Evolutionary conservation across 2,888 invertebrate genomes (phyloP).

Genomic region (Hedya salicella): DNA sequence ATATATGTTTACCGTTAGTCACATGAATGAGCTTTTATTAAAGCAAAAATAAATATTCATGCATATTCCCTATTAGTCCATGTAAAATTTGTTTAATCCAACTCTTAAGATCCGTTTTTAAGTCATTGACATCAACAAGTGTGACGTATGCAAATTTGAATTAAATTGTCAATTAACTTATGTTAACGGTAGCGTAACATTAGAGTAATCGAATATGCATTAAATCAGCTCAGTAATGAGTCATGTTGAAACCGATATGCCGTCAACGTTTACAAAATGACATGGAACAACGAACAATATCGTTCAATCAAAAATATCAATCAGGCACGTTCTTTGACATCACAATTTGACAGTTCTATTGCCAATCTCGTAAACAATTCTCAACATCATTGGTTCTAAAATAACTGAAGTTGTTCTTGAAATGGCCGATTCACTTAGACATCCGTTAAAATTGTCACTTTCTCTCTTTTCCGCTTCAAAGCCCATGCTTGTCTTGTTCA

Average conservation of each 20-base stretch:
- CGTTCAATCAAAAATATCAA: neutral
- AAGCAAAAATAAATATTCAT: too few species aligned
- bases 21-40: too few species aligned
- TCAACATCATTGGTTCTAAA: neutral
- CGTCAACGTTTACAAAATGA: constrained; percentile 12
- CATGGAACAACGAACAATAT: constrained; percentile 6
- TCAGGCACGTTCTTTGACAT: neutral
- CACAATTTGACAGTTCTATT: neutral
- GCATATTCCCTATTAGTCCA: too few species aligned
- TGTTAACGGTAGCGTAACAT: constrained; percentile 21
- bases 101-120: too few species aligned
- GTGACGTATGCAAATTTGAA: constrained; percentile 2
- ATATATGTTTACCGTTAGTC: too few species aligned
- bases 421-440: constrained; percentile 46
- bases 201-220: constrained; percentile 33
- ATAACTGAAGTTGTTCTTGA: neutral
- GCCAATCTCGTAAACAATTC: neutral
- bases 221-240: constrained; percentile 29
- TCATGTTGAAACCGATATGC: constrained; percentile 39
- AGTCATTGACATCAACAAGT: neutral
- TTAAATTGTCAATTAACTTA: constrained; percentile 16
- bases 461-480: constrained; percentile 64
- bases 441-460: constrained; percentile 60
- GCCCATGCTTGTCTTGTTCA: constrained; percentile 53
- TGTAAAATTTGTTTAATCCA: too few species aligned